A percentile compares a stretch with the other conserved stretches of the same genome.
Conservation (phyloP, 2,888 invertebrate species). For the Cotesia congregata region DNA sequence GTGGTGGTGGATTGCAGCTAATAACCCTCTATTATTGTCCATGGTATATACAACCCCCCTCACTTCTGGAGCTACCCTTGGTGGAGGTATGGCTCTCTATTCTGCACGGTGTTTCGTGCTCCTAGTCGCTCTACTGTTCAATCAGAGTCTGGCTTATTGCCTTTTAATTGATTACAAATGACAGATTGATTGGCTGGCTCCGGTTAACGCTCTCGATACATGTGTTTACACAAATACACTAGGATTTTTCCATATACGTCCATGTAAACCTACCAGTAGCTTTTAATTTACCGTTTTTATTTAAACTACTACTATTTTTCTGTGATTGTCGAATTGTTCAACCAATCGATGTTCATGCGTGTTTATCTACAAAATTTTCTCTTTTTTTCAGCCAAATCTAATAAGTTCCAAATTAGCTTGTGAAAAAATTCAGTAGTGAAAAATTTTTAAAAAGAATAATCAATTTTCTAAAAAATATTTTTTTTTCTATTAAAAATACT, state of each 20-base stretch:
- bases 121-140: conserved; percentile 57
- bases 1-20: conserved; percentile 52
- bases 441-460: no score
- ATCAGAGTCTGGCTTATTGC: conserved; percentile 67
- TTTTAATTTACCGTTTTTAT: conserved; percentile 9
- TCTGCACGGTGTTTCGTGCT: conserved; percentile 31
- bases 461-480: no score
- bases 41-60: conserved; percentile 41
- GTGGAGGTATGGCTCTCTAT: conserved; percentile 2
- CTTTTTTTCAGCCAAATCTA: no score
- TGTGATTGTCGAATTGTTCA: conserved; percentile 9
- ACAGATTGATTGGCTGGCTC: conserved; percentile 63
- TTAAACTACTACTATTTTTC: not conserved
- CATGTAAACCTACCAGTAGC: conserved; percentile 2
- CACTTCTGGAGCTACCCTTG: conserved; percentile 9
- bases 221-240: conserved; percentile 17
- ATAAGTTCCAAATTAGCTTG: no score
- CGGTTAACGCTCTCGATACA: conserved; percentile 6
- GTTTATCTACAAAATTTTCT: not conserved
- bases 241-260: not conserved
- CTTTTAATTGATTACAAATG: conserved; percentile 70
- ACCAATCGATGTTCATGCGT: not conserved
- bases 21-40: conserved; percentile 66
- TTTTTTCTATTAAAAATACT: no score
- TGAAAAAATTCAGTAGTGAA: no score